Conservation (phyloP, 2,113 vertebrate species). For the Chamaea fasciata region DNA sequence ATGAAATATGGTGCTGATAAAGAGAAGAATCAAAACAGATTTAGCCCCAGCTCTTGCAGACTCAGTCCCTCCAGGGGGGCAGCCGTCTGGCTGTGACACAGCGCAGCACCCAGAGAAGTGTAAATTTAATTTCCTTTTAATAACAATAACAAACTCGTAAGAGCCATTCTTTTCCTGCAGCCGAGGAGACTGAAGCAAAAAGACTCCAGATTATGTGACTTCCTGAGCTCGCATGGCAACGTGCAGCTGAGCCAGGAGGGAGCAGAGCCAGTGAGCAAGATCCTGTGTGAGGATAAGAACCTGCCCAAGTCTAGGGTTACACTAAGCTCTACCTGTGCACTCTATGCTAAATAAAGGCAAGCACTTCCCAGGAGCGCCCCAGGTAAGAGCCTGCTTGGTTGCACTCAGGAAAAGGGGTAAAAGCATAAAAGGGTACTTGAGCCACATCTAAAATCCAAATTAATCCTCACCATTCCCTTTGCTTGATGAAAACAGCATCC, state of each 20-base stretch:
- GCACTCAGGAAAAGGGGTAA: background rate
- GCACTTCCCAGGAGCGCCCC: background rate
- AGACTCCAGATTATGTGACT: background rate
- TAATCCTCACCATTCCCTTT: background rate
- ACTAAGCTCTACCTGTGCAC: background rate
- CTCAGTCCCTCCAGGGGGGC: background rate
- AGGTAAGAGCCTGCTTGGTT: background rate
- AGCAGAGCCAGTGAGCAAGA: background rate
- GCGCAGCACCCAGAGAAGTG: background rate
- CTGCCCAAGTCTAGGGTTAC: background rate
- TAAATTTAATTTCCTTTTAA: slow-evolving; percentile 23
- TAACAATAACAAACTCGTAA: background rate
- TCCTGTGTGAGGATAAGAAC: background rate
- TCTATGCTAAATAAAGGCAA: background rate
- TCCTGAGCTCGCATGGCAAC: background rate
- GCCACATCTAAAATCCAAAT: background rate
- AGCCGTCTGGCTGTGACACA: background rate
- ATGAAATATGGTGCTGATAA: slow-evolving; percentile 9
- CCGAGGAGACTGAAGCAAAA: background rate
- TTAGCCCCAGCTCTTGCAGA: background rate
- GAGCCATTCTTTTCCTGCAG: background rate
- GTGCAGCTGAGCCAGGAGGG: background rate
- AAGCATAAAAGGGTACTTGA: background rate
- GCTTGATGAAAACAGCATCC: background rate
- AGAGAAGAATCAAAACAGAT: background rate